Conservation (phyloP, 2,888 invertebrate species). For the Diaperis boleti region DNA sequence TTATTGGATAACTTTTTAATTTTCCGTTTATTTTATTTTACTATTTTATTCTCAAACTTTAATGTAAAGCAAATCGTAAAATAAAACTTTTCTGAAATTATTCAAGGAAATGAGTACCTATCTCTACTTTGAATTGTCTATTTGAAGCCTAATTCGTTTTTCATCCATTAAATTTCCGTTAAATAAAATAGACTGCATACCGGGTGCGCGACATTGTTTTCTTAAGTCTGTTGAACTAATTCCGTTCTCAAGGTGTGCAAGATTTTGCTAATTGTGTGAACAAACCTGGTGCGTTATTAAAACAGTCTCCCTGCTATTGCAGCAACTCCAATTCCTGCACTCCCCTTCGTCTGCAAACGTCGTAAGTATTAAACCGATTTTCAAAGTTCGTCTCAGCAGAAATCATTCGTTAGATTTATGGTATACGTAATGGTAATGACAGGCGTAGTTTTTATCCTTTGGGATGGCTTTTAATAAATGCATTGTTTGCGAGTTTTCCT, state of each 20-base stretch:
- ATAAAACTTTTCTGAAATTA: too few relatives aligned
- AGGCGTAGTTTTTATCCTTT: slow-evolving; percentile 28
- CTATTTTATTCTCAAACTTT: too few relatives aligned
- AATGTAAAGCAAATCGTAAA: too few relatives aligned
- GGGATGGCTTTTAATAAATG: slow-evolving; percentile 13
- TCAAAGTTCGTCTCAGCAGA: slow-evolving; percentile 7
- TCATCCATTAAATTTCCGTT: slow-evolving; percentile 6
- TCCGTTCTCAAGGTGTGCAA: slow-evolving; percentile 45
- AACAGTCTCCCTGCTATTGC: slow-evolving; percentile 47
- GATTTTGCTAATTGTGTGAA: slow-evolving; percentile 57
- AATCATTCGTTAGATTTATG: slow-evolving; percentile 27
- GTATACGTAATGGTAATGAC: slow-evolving; percentile 30
- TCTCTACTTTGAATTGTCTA: too few relatives aligned
- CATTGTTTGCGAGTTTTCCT: slow-evolving; percentile 15
- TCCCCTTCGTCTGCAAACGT: too few relatives aligned
- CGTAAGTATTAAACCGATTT: too few relatives aligned
- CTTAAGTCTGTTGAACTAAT: slow-evolving; percentile 33
- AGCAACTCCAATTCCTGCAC: slow-evolving; percentile 46
- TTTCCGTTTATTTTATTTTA: too few relatives aligned
- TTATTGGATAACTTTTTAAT: too few relatives aligned
- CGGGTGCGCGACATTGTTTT: slow-evolving; percentile 42
- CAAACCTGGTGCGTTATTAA: slow-evolving; percentile 55
- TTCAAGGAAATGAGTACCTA: too few relatives aligned
- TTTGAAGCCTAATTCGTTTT: background rate
- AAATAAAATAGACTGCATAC: slow-evolving; percentile 15